phyloP scores from a whole-genome alignment of 2,113 vertebrate species.

The Pterocles orientalis region DNA sequence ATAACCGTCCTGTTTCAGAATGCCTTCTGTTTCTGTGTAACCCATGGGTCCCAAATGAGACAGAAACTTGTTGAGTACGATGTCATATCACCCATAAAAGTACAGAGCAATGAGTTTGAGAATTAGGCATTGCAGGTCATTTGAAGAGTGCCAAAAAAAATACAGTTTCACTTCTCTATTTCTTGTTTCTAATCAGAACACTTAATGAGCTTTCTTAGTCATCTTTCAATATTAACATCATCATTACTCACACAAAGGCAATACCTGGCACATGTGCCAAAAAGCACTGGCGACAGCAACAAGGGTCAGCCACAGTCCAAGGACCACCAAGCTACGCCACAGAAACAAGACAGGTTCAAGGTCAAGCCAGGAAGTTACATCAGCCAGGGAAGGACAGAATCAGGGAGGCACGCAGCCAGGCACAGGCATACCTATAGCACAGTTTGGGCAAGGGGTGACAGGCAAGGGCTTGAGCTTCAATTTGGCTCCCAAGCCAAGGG shows the following conservation, averaged over 20 bases:
- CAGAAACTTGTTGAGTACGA: neutral
- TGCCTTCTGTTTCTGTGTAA: neutral
- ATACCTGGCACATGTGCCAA: neutral
- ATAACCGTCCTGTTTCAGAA: neutral
- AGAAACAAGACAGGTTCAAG: neutral
- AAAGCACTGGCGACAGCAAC: neutral
- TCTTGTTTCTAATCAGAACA: neutral
- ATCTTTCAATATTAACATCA: neutral
- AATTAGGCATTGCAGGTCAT: neutral
- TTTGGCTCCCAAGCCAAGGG: neutral
- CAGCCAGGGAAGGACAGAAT: neutral
- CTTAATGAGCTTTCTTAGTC: neutral
- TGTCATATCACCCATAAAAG: neutral
- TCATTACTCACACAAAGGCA: neutral
- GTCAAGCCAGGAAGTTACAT: neutral
- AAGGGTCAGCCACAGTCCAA: neutral
- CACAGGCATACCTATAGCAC: neutral
- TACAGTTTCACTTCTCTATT: neutral
- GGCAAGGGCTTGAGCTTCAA: neutral
- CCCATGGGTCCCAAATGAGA: neutral
- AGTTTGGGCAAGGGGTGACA: neutral
- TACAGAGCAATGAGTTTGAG: neutral
- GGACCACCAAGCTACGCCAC: neutral
- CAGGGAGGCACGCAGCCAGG: fast-evolving
- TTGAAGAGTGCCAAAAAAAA: neutral